Percentiles rank a stretch among this genome's conserved stretches.
These are phyloP conservation scores for Osmerus eperlanus DNA, from an alignment of 2,113 vertebrate species.

Conservation along the genomic window DNA sequence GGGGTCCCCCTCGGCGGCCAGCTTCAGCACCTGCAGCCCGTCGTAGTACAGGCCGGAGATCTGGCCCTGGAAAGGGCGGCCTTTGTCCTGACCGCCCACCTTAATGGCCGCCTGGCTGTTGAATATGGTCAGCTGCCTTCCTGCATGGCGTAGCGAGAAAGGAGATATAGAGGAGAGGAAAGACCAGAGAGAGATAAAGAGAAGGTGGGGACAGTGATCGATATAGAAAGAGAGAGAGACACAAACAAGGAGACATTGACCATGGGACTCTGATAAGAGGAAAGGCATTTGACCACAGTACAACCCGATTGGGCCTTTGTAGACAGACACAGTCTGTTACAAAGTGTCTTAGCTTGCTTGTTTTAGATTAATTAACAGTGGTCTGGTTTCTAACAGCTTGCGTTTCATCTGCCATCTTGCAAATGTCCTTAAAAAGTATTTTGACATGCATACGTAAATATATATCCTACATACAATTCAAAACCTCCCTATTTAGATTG, in stretches of 20 bases:
- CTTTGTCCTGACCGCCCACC: slow-evolving; percentile 88
- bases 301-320: slow-evolving; percentile 40
- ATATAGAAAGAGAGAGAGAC: slow-evolving; percentile 18
- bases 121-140: slow-evolving; percentile 95
- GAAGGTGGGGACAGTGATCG: slow-evolving; percentile 24
- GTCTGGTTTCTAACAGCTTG: slow-evolving; percentile 23
- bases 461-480: slow-evolving; percentile 3
- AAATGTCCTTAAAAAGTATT: slow-evolving; percentile 34
- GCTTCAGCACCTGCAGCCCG: slow-evolving; percentile 89
- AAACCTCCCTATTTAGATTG: slow-evolving; percentile 47
- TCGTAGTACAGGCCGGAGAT: slow-evolving; percentile 95
- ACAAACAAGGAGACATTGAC: neutral
- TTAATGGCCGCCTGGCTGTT: slow-evolving; percentile 95
- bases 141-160: slow-evolving; percentile 64
- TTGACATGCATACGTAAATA: slow-evolving; percentile 46
- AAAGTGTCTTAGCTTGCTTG: slow-evolving; percentile 33
- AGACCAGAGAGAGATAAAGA: slow-evolving; percentile 20
- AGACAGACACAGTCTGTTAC: slow-evolving; percentile 22
- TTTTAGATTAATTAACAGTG: slow-evolving; percentile 31
- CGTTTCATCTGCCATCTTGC: neutral
- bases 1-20: slow-evolving; percentile 90
- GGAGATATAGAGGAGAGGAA: slow-evolving; percentile 34
- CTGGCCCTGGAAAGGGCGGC: slow-evolving; percentile 92
- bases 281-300: slow-evolving; percentile 9
- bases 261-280: neutral